phyloP scores from a whole-genome alignment of 2,888 invertebrate species.

The Idaea straminata region DNA sequence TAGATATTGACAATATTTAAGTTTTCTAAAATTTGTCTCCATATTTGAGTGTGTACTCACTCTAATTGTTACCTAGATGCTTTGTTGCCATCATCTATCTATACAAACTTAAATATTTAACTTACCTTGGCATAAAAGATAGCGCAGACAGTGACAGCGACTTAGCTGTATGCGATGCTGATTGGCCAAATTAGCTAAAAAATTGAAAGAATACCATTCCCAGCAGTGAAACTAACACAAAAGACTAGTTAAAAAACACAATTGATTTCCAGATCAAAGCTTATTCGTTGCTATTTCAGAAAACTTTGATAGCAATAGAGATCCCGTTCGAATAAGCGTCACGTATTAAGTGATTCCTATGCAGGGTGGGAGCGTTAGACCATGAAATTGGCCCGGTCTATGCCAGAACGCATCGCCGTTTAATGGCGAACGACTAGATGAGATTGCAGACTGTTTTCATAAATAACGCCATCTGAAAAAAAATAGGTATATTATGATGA shows the following conservation, averaged over 20 bases:
- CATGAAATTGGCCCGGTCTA: constrained; percentile 75
- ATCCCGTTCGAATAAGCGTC: constrained; percentile 24
- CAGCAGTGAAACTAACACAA: background rate
- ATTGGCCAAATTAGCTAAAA: background rate
- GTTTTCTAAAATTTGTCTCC: no score
- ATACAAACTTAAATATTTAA: no score
- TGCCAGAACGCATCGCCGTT: constrained; percentile 59
- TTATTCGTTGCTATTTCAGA: background rate
- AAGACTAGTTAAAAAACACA: background rate
- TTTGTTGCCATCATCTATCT: no score
- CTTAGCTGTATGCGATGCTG: background rate
- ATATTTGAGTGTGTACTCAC: no score
- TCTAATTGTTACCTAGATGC: no score
- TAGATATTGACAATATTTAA: background rate
- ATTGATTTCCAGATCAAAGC: background rate
- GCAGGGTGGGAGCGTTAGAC: constrained; percentile 70
- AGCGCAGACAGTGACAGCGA: background rate
- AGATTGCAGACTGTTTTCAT: constrained; percentile 53
- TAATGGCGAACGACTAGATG: constrained; percentile 56
- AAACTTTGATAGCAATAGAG: constrained; percentile 31
- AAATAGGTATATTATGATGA: background rate
- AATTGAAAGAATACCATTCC: background rate
- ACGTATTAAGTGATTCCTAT: constrained; percentile 52
- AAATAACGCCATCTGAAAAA: constrained; percentile 35
- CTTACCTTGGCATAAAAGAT: background rate